Evolutionary conservation across 2,888 invertebrate species (phyloP), one percentile per base, ranked within the genome.

Genomic region (Drosophila nr. medialis): DNA sequence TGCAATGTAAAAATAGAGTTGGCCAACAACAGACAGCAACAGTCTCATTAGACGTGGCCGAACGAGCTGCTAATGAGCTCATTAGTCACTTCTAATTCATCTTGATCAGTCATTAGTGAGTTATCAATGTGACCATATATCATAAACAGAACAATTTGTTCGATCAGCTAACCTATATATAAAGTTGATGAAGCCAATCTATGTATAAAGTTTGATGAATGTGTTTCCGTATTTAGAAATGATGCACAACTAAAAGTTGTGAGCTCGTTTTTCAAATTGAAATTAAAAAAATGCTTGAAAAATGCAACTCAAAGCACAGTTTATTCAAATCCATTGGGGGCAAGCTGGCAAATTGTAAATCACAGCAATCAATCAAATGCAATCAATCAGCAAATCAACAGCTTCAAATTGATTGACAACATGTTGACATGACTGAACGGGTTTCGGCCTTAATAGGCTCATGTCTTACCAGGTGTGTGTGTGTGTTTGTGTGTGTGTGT

Each of bases 341-440:
- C 34, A 13, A 51, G 32, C 48, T 30, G 8, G 29, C n/a, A n/a
- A 67, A 48, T 49, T 59, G 61, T 48, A 40, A 81, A 36, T 45
- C 64, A 34, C 50, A 49, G 51, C 67, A 72, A 68, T 78, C 77
- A 73, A 78, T 81, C 79, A 78, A 64, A 54, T 29, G 51, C 49
- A 45, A 64, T 72, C 62, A 77, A 77, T 77, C 78, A 64, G 64
- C 61, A 59, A 55, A 81, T 78, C 79, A 78, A 68, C 77, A 63
- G 68, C 60, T 56, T 55, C 54, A 32, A 36, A 62, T 60, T 78
- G 78, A 78, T 81, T 73, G 78, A 78, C 78, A 78, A 63, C 77
- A 54, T 81, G 77, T 68, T 78, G 77, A 78, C 82, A 78, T 45
- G 79, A 70, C 69, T 69, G 64, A 75, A 55, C 38, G 18, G 27